phyloP scores from a whole-genome alignment of 2,113 vertebrate genomes.

The cattle (Bos taurus) region DNA sequence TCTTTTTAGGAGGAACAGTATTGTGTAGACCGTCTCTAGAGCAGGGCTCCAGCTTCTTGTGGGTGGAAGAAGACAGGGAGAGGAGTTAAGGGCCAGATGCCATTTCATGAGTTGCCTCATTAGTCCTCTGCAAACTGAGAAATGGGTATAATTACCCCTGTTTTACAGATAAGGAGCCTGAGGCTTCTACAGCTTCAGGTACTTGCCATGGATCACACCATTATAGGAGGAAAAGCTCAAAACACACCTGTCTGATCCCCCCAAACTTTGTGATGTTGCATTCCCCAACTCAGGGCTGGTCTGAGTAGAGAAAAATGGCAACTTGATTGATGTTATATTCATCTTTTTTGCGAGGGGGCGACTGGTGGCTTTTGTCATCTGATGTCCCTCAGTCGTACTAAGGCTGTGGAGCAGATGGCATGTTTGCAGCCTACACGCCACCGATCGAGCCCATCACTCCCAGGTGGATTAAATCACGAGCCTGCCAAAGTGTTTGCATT shows the following conservation, averaged over 20 bases:
- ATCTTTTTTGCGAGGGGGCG: not conserved
- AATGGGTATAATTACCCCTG: not conserved
- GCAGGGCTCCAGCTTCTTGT: not conserved
- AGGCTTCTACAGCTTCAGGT: not conserved
- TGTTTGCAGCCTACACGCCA: not conserved
- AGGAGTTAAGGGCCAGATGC: not conserved
- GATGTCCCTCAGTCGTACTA: not conserved
- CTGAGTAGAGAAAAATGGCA: not conserved
- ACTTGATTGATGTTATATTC: not conserved
- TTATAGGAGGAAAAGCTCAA: not conserved
- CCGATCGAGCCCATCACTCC: not conserved
- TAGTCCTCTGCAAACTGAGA: not conserved
- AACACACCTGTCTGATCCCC: not conserved
- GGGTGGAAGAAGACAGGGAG: not conserved
- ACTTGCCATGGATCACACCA: accelerated
- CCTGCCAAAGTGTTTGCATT: not conserved
- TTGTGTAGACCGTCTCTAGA: accelerated
- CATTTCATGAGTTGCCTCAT: not conserved
- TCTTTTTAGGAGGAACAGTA: not conserved
- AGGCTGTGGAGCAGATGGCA: not conserved
- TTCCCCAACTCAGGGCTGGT: not conserved
- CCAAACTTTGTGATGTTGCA: not conserved
- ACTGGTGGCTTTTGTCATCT: not conserved
- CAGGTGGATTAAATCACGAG: not conserved
- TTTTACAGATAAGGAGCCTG: not conserved